Percentiles rank a stretch among this genome's conserved stretches.
phyloP scores from a whole-genome alignment of 2,113 vertebrate genomes.

The Lathamus discolor region DNA sequence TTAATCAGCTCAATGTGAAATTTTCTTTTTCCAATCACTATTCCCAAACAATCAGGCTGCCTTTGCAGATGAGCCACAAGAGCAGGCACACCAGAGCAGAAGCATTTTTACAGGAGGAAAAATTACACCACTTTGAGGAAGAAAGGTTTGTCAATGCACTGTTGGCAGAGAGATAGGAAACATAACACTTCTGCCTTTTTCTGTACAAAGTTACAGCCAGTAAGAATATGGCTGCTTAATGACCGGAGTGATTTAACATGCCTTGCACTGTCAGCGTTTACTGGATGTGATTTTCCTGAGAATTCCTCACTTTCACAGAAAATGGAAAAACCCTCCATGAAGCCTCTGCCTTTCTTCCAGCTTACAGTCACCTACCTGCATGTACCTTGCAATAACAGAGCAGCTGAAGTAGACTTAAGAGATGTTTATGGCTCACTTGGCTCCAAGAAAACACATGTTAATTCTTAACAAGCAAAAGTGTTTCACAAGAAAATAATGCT shows the following conservation, averaged over 20 bases:
- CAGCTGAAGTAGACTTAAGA: neutral
- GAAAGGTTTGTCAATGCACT: neutral
- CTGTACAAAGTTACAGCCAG: neutral
- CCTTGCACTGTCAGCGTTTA: neutral
- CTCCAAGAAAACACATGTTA: neutral
- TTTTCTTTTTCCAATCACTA: neutral
- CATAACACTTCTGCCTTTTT: neutral
- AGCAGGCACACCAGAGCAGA: neutral
- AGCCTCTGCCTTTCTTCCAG: neutral
- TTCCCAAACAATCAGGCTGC: neutral
- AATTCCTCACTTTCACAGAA: neutral
- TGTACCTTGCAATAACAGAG: neutral
- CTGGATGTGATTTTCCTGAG: neutral
- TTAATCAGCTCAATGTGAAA: neutral
- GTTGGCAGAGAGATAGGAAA: neutral
- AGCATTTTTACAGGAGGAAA: neutral
- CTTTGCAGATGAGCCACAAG: accelerated
- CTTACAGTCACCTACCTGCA: neutral
- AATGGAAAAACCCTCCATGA: neutral
- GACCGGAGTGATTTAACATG: neutral
- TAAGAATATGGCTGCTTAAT: neutral
- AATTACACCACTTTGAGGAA: accelerated
- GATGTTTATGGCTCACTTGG: neutral
- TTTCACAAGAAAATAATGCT: neutral
- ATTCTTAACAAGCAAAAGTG: neutral